Evolutionary conservation across 2,797 vertebrate genomes (phyloP).

Genomic region (Chelidonichthys spinosus): DNA sequence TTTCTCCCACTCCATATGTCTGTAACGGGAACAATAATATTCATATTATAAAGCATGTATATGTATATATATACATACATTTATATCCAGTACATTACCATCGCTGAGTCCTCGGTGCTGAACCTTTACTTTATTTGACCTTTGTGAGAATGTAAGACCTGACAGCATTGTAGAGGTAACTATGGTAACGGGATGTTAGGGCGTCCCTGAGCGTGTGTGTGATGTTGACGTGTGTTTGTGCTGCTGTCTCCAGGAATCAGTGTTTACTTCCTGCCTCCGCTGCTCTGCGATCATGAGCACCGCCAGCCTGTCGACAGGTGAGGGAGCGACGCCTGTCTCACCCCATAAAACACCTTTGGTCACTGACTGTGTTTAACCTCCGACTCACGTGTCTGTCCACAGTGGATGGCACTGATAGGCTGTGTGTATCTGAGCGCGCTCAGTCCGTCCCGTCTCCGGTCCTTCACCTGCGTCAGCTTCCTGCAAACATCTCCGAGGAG

Average conservation of each 20-base stretch:
- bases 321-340: background rate
- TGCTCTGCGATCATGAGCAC: slow-evolving; percentile 60
- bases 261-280: slow-evolving; percentile 11
- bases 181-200: no score
- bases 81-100: no score
- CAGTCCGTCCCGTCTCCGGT: slow-evolving; percentile 87
- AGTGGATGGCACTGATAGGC: slow-evolving; percentile 89
- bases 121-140: background rate
- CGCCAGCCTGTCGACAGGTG: slow-evolving; percentile 61
- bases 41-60: background rate
- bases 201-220: background rate
- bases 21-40: background rate
- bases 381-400: slow-evolving; percentile 14
- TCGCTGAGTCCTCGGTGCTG: no score
- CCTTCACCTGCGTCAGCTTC: slow-evolving; percentile 91
- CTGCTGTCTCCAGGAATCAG: slow-evolving; percentile 44
- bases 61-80: background rate
- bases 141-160: no score
- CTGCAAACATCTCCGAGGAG: slow-evolving; percentile 86
- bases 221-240: background rate
- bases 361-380: background rate
- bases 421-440: slow-evolving; percentile 82
- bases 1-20: no score
- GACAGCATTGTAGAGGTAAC: no score
- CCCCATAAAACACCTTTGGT: background rate